phyloP scores from a whole-genome alignment of 1,140 invertebrate genomes.

The Cherax destructor region DNA sequence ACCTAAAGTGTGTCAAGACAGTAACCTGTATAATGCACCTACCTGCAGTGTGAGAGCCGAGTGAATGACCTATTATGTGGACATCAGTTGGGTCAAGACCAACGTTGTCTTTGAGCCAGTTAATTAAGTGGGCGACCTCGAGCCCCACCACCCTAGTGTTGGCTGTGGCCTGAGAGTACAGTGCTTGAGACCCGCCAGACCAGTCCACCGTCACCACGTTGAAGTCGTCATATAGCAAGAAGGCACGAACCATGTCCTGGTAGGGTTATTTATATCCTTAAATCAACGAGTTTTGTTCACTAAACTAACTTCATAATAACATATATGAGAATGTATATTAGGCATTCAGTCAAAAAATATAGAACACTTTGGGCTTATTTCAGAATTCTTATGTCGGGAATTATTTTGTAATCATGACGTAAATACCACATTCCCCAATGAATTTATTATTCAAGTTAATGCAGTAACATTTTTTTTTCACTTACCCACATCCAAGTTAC shows the following conservation, averaged over 20 bases:
- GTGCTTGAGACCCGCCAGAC: slow-evolving; percentile 74
- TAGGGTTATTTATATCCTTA: not conserved
- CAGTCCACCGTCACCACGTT: slow-evolving; percentile 73
- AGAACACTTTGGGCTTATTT: too few relatives aligned
- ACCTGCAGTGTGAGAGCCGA: slow-evolving; percentile 90
- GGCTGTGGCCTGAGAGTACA: slow-evolving; percentile 74
- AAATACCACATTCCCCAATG: too few relatives aligned
- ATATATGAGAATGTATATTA: too few relatives aligned
- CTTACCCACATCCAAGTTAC: slow-evolving; percentile 60
- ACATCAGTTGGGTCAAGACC: slow-evolving; percentile 83
- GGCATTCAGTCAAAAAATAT: too few relatives aligned
- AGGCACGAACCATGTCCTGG: slow-evolving; percentile 70
- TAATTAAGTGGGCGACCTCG: slow-evolving; percentile 87
- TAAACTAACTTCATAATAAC: too few relatives aligned
- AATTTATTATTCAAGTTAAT: too few relatives aligned
- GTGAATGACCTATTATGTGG: slow-evolving; percentile 89
- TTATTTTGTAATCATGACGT: too few relatives aligned
- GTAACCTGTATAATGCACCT: not conserved
- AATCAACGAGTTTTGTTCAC: too few relatives aligned
- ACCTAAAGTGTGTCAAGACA: too few relatives aligned
- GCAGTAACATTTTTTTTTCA: too few relatives aligned
- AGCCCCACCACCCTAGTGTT: slow-evolving; percentile 84
- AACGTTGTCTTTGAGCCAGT: slow-evolving; percentile 81
- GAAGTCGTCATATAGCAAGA: slow-evolving; percentile 62
- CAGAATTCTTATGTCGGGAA: too few relatives aligned